Evolutionary conservation across 2,888 invertebrate genomes (phyloP), one percentile per base, ranked within the genome.

Genomic region (Drosophila picticornis): DNA sequence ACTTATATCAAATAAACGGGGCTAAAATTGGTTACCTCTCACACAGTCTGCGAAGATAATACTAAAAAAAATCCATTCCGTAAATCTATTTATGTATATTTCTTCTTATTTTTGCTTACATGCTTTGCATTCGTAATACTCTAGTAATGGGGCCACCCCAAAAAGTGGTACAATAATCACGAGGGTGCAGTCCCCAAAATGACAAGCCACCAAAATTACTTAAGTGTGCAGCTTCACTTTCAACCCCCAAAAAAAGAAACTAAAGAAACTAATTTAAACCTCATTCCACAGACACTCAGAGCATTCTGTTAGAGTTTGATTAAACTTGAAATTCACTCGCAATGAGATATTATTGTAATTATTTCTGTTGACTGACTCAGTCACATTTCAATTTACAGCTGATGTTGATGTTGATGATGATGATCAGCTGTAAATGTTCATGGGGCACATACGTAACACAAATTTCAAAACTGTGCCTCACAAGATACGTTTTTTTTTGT

Each of bases 331-430:
- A 57, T 72, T 60, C 13, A 38, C 13, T 13, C 13, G 7, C 4
- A 29, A 5, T 11, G 19, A n/a, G 43, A 40, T 27, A 29, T 31
- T 65, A 29, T 60, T 19, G 46, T 16, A n/a, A 27, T 51, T 5
- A n/a, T 4, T 1, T 11, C 46, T 16, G 10, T 51, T 22, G n/a
- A 13, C 29, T 29, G 31, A 32, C 13, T 46, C 25, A 38, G 29
- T 31, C 72, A 55, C 63, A 48, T 72, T 64, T 34, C 58, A 48
- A 46, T 34, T 55, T 31, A 22, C 57, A 58, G 9, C 58, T 51
- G 46, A 9, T 25, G 16, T 11, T 32, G 32, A 11, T 11, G 32
- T 13, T 46, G 40, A 40, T 46, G 29, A 16, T 48, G 46, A 32
- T 22, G 55, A 46, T 57, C 31, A 55, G 67, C 36, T 67, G 72